These are phyloP conservation scores for Cataglyphis rosenhaueri DNA, from an alignment of 2,888 invertebrate species.

Conservation along the genomic window DNA sequence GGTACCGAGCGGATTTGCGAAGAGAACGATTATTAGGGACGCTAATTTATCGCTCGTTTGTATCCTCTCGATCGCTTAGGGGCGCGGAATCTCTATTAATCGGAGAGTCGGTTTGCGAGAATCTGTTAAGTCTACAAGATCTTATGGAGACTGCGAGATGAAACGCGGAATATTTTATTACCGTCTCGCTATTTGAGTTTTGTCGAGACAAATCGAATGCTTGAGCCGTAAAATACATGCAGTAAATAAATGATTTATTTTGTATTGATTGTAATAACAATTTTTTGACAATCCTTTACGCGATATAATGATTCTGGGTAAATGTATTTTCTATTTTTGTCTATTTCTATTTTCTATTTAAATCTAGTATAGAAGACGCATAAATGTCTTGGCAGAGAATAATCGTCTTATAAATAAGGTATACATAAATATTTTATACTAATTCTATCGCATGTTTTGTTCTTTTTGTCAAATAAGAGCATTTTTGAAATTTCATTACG, in stretches of 20 bases:
- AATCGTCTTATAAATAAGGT: neutral
- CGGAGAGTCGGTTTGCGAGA: neutral
- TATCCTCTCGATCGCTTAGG: slow-evolving; percentile 11
- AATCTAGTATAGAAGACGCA: neutral
- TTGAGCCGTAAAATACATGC: neutral
- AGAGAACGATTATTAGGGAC: neutral
- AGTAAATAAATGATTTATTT: neutral
- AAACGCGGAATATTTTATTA: slow-evolving; percentile 24
- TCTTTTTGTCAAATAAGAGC: neutral
- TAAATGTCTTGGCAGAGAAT: neutral
- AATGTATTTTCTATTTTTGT: neutral
- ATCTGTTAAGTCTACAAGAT: neutral
- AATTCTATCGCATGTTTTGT: neutral
- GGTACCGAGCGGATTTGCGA: neutral
- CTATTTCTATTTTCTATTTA: neutral
- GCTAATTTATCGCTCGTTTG: slow-evolving; percentile 34
- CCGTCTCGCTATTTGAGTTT: slow-evolving; percentile 12
- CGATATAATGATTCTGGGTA: neutral
- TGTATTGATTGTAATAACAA: neutral
- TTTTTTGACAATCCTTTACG: neutral
- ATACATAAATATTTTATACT: neutral
- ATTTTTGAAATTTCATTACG: neutral
- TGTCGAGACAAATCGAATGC: slow-evolving; percentile 7
- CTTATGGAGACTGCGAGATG: neutral
- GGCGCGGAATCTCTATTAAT: neutral